Evolutionary conservation across 2,888 invertebrate genomes (phyloP).

Genomic region (Ornithoptera alexandrae): DNA sequence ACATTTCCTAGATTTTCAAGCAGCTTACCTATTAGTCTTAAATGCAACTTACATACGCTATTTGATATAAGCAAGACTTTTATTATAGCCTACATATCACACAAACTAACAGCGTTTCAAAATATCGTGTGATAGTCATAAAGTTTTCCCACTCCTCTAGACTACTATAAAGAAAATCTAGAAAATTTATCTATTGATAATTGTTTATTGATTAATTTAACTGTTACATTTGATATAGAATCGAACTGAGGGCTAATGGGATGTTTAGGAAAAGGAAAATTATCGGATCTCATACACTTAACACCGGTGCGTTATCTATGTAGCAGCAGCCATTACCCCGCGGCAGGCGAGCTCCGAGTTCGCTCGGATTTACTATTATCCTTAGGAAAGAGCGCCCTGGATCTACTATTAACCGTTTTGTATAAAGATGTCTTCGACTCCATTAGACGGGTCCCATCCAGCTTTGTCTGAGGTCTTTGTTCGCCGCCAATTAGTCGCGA

Average conservation of each 20-base stretch:
- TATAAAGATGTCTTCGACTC: slow-evolving; percentile 52
- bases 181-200: too few species aligned
- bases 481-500: slow-evolving; percentile 58
- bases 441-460: slow-evolving; percentile 51
- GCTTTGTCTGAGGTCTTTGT: slow-evolving; percentile 61
- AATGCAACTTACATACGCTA: too few species aligned
- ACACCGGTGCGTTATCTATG: slow-evolving; percentile 3
- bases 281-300: slow-evolving; percentile 21
- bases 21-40: too few species aligned
- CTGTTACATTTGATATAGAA: not conserved
- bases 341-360: slow-evolving; percentile 29
- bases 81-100: too few species aligned
- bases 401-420: slow-evolving; percentile 37
- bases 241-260: not conserved
- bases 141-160: too few species aligned
- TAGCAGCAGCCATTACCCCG: slow-evolving; percentile 30
- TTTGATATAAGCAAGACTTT: too few species aligned
- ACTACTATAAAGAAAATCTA: too few species aligned
- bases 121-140: too few species aligned
- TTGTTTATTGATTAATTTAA: too few species aligned
- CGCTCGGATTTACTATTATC: slow-evolving; percentile 32
- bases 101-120: too few species aligned
- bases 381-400: slow-evolving; percentile 22
- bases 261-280: not conserved
- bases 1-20: too few species aligned